Percentiles rank a stretch among this genome's conserved stretches.
phyloP scores from a whole-genome alignment of 2,888 invertebrate species.

The Melieria picta region DNA sequence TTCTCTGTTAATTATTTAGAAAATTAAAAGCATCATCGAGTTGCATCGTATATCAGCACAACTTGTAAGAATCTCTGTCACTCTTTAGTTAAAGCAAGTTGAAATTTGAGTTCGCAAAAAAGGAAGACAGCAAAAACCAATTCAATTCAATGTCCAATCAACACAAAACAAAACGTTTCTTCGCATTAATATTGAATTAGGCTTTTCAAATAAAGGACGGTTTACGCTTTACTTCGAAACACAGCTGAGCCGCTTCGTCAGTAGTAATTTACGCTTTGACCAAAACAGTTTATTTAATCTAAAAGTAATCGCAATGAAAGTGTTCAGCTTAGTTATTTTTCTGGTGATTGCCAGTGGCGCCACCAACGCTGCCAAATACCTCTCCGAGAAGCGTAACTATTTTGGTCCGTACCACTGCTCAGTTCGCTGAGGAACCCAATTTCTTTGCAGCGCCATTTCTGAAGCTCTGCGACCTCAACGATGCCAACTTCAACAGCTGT shows the following conservation, averaged over 20 bases:
- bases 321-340: not conserved
- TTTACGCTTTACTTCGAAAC: not conserved
- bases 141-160: not conserved
- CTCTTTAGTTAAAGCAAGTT: not conserved
- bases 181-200: not conserved
- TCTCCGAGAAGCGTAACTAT: not conserved
- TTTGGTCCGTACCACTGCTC: too few relatives aligned
- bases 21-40: too few relatives aligned
- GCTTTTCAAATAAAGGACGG: not conserved
- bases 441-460: slow-evolving; percentile 26
- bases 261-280: not conserved
- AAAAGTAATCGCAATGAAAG: not conserved
- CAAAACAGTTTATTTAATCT: not conserved
- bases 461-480: slow-evolving; percentile 18
- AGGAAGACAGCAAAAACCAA: not conserved
- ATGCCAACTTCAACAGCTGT: slow-evolving; percentile 17
- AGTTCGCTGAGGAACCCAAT: too few relatives aligned
- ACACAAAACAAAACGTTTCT: not conserved
- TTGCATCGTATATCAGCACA: too few relatives aligned
- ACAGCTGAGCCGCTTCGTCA: not conserved
- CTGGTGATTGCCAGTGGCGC: not conserved
- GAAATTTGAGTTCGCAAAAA: not conserved
- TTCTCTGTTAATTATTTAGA: too few relatives aligned
- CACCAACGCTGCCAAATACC: not conserved
- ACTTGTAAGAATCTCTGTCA: too few relatives aligned